Conservation (phyloP, 2,113 vertebrate genomes). For the Amblyornis subalaris region DNA sequence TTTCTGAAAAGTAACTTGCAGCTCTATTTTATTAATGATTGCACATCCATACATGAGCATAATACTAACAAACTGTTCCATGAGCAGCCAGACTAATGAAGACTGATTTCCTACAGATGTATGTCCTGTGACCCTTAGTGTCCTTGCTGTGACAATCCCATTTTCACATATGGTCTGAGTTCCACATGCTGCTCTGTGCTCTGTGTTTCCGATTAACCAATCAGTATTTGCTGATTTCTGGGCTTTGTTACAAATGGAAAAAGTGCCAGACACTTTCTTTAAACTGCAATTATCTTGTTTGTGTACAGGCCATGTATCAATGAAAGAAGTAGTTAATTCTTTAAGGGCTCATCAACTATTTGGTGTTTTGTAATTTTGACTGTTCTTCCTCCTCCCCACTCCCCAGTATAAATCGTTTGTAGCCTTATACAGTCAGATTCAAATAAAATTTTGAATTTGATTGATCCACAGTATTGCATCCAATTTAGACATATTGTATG, state of each 20-base stretch:
- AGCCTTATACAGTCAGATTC: background rate
- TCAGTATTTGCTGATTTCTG: conserved; percentile 44
- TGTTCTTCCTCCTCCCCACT: background rate
- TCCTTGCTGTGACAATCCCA: conserved; percentile 32
- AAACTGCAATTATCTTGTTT: conserved; percentile 43
- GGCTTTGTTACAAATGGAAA: conserved; percentile 45
- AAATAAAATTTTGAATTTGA: conserved; percentile 50
- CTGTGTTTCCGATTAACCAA: conserved; percentile 15
- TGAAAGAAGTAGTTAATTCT: conserved; percentile 41
- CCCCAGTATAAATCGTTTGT: background rate
- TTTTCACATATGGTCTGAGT: conserved; percentile 42
- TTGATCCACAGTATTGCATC: conserved; percentile 47
- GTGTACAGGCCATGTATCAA: background rate
- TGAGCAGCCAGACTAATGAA: background rate
- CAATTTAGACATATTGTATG: conserved; percentile 61
- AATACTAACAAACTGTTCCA: background rate
- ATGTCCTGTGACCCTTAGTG: conserved; percentile 18
- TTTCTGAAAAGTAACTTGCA: background rate
- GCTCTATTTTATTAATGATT: background rate
- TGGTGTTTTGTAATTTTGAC: conserved; percentile 10
- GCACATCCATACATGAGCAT: background rate
- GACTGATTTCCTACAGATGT: conserved; percentile 38
- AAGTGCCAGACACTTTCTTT: conserved; percentile 33
- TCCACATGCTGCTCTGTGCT: conserved; percentile 27
- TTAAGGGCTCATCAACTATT: conserved; percentile 16